Percentiles rank a stretch among this genome's conserved stretches.
These are phyloP conservation scores for Drosophila formosana DNA, from an alignment of 2,888 invertebrate genomes.

Conservation along the genomic window DNA sequence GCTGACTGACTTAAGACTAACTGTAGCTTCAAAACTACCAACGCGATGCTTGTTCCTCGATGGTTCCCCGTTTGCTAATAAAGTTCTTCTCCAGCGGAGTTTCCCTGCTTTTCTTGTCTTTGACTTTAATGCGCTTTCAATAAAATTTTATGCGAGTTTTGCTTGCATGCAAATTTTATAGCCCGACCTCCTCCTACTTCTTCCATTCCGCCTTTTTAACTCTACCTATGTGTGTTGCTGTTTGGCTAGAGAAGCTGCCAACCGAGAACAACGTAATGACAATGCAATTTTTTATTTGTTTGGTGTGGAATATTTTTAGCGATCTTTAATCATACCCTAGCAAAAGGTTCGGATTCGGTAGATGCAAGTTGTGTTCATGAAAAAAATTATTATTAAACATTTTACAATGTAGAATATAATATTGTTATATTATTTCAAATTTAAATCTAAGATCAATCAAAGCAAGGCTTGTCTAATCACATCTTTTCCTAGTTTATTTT, in stretches of 20 bases:
- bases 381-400: too few species aligned
- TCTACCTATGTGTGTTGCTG: constrained; percentile 7
- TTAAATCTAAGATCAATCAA: too few species aligned
- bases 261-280: constrained; percentile 48
- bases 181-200: constrained; percentile 4
- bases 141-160: constrained; percentile 77
- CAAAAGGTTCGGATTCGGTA: too few species aligned
- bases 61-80: constrained; percentile 75
- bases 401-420: too few species aligned
- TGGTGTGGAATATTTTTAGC: constrained; percentile 19
- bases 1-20: constrained; percentile 76
- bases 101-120: constrained; percentile 69
- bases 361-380: too few species aligned
- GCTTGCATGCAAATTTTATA: constrained; percentile 79
- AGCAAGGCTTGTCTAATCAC: too few species aligned
- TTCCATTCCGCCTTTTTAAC: neutral
- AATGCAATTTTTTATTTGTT: constrained; percentile 59
- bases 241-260: constrained; percentile 34
- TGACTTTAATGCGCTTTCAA: constrained; percentile 79
- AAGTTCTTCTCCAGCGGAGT: constrained; percentile 60
- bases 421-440: too few species aligned
- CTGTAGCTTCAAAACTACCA: constrained; percentile 43
- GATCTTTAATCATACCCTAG: neutral
- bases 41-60: constrained; percentile 34
- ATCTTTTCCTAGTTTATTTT: too few species aligned